Evolutionary conservation across 2,113 vertebrate genomes (phyloP).

Genomic region (Lethenteron reissneri): DNA sequence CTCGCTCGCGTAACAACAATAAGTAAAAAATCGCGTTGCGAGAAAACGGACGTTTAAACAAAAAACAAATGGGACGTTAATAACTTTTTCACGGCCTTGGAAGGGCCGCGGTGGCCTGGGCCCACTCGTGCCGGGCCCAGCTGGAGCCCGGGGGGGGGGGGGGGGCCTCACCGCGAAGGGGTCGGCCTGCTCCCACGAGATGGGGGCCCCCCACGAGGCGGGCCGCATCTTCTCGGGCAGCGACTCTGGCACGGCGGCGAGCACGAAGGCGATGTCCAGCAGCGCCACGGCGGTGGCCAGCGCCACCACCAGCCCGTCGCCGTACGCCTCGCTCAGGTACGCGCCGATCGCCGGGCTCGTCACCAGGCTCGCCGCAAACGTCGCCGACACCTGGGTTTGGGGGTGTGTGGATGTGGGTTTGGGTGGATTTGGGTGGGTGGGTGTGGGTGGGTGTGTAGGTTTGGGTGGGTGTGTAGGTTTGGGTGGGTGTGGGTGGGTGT

Average conservation of each 20-base stretch:
- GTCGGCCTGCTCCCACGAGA: conserved; percentile 70
- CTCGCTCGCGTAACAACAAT: too few relatives aligned
- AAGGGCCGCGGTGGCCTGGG: too few relatives aligned
- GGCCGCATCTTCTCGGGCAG: conserved; percentile 73
- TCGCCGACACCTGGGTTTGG: conserved; percentile 50
- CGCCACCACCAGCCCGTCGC: conserved; percentile 56
- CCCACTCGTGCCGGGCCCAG: too few relatives aligned
- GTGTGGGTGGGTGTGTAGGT: too few relatives aligned
- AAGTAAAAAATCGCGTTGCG: too few relatives aligned
- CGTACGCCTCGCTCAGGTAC: conserved; percentile 43
- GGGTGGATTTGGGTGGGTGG: too few relatives aligned
- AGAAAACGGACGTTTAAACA: too few relatives aligned
- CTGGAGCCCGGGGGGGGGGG: not conserved
- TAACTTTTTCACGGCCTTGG: too few relatives aligned
- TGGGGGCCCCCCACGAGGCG: conserved; percentile 58
- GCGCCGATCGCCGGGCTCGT: conserved; percentile 68
- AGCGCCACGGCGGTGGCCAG: conserved; percentile 52
- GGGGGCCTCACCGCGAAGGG: conserved; percentile 44
- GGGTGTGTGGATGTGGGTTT: conserved; percentile 14
- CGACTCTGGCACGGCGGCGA: conserved; percentile 59
- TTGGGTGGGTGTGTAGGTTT: too few relatives aligned
- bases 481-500: too few relatives aligned
- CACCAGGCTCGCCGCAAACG: conserved; percentile 61
- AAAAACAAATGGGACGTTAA: too few relatives aligned
- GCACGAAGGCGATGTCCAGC: conserved; percentile 64